Conservation (phyloP, 2,888 invertebrate species). For the Campoplex capitator region DNA sequence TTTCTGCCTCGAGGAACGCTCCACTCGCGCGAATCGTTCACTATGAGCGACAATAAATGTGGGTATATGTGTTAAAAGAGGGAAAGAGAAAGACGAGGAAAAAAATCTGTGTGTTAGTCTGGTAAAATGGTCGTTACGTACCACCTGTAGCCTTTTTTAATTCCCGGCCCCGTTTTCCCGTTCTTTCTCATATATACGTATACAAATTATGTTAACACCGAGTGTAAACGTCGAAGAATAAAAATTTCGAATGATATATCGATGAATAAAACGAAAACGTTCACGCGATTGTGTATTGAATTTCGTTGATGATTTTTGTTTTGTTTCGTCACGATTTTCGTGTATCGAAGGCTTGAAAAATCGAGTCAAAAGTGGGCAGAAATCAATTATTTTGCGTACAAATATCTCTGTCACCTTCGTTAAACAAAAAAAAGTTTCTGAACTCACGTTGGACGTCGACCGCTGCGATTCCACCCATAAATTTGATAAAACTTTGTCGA, state of each 20-base stretch:
- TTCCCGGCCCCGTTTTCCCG: conserved; percentile 57
- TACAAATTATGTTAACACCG: conserved; percentile 29
- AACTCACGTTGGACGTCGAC: not conserved
- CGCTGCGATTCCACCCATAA: not conserved
- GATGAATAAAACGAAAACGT: not conserved
- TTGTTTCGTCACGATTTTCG: too few species aligned
- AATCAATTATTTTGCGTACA: not conserved
- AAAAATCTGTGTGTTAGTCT: conserved; percentile 46
- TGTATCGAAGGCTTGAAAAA: too few species aligned
- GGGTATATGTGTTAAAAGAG: not conserved
- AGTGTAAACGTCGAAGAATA: not conserved
- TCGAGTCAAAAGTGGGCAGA: not conserved
- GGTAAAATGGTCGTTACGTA: conserved; percentile 63
- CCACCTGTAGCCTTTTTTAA: conserved; percentile 70
- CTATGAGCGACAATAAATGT: not conserved
- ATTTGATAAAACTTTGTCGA: not conserved
- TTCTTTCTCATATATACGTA: conserved; percentile 21
- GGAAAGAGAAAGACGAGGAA: not conserved
- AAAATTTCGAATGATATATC: not conserved
- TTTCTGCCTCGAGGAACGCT: not conserved
- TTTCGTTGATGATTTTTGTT: too few species aligned
- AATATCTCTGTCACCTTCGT: not conserved
- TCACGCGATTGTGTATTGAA: too few species aligned
- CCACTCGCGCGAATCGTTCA: conserved; percentile 46
- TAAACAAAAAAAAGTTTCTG: not conserved